Conservation (phyloP, 2,888 invertebrate genomes). For the Sarcophaga variegata region DNA sequence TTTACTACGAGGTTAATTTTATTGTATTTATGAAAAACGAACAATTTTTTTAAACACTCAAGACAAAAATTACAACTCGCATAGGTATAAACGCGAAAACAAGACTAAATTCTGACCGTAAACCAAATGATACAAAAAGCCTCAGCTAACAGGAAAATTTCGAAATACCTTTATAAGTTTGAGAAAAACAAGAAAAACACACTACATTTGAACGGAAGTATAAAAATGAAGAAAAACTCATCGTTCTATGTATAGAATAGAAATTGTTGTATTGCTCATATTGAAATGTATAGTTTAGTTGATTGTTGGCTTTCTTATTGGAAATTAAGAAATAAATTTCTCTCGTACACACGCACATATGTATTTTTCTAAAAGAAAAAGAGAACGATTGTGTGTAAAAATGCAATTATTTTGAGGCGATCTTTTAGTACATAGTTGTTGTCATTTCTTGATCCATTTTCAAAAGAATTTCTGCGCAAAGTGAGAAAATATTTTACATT, state of each 20-base stretch:
- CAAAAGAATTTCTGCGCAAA: too few species aligned
- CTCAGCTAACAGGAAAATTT: constrained; percentile 51
- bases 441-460: too few species aligned
- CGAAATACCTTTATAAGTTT: constrained; percentile 41
- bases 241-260: constrained; percentile 57
- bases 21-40: too few species aligned
- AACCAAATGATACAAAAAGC: constrained; percentile 52
- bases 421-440: constrained; percentile 1
- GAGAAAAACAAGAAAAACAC: not conserved
- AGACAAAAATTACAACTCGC: constrained; percentile 40
- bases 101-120: constrained; percentile 46
- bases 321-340: too few species aligned
- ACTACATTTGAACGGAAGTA: not conserved
- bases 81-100: constrained; percentile 46
- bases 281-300: too few species aligned
- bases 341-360: not conserved
- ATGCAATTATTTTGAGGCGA: not conserved
- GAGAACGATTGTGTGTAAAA: constrained; percentile 5
- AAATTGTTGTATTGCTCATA: not conserved
- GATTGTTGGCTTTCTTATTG: too few species aligned
- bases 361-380: not conserved
- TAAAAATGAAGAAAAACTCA: constrained; percentile 19
- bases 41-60: too few species aligned
- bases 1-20: too few species aligned
- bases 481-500: too few species aligned